These are phyloP conservation scores for Anagrus nilaparvatae DNA, from an alignment of 1,140 invertebrate species.

Conservation along the genomic window DNA sequence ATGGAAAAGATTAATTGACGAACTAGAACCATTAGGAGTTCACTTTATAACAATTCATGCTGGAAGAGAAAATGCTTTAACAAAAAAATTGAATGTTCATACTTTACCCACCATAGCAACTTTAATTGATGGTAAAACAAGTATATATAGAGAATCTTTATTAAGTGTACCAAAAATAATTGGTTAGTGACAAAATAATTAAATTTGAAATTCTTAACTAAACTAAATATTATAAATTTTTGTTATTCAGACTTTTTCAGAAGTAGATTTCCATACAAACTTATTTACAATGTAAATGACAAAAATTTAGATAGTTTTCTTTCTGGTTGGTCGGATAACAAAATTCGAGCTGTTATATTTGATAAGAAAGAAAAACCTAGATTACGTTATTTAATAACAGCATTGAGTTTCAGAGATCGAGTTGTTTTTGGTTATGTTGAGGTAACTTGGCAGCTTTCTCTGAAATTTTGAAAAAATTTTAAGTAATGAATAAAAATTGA, in stretches of 20 bases:
- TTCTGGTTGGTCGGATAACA: constrained; percentile 82
- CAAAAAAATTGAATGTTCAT: constrained; percentile 66
- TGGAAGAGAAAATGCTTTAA: constrained; percentile 63
- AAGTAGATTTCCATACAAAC: constrained; percentile 70
- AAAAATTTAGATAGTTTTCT: constrained; percentile 69
- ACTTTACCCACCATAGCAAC: constrained; percentile 72
- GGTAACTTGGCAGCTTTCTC: constrained; percentile 19
- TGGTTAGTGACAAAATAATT: constrained; percentile 40
- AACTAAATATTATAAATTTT: background rate
- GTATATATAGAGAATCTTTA: constrained; percentile 67
- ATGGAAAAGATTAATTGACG: constrained; percentile 71
- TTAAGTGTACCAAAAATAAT: constrained; percentile 70
- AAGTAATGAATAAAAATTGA: constrained; percentile 1
- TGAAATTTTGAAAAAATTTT: background rate
- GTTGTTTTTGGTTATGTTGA: constrained; percentile 78
- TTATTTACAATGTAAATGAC: constrained; percentile 62
- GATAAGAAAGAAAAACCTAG: constrained; percentile 65
- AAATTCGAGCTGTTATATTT: constrained; percentile 81
- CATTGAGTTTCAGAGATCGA: constrained; percentile 73
- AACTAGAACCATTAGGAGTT: constrained; percentile 68
- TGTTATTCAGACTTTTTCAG: constrained; percentile 65
- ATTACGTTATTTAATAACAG: constrained; percentile 78
- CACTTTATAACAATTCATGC: constrained; percentile 73
- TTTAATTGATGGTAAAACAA: constrained; percentile 70
- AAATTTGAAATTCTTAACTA: background rate